These are phyloP conservation scores for Benitochromis conjunctus DNA, from an alignment of 2,113 vertebrate species.

Conservation along the genomic window DNA sequence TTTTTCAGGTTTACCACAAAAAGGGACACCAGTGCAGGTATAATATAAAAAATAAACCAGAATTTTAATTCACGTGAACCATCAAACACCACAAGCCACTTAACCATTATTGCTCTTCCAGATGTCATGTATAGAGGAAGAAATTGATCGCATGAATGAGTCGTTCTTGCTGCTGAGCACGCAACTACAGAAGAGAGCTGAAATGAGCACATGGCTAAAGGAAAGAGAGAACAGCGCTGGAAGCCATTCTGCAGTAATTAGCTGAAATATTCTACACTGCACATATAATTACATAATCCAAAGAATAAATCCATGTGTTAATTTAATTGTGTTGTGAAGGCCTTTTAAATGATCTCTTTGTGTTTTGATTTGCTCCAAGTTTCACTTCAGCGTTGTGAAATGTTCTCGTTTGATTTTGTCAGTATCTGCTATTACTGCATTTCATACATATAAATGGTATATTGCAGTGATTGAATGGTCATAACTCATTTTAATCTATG, in stretches of 20 bases:
- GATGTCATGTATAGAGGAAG: conserved; percentile 65
- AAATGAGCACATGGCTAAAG: conserved; percentile 9
- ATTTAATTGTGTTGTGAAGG: neutral
- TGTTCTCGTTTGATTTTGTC: neutral
- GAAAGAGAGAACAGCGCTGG: conserved; percentile 11
- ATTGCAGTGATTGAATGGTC: neutral
- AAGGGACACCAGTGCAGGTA: conserved; percentile 53
- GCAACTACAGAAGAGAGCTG: conserved; percentile 47
- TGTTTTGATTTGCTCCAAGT: neutral
- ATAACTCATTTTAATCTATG: neutral
- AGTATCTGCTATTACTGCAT: neutral
- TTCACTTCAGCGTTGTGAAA: neutral
- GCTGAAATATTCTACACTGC: neutral
- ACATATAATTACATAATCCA: neutral
- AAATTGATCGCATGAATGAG: conserved; percentile 70
- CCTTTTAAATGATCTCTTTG: neutral
- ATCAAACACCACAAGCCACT: neutral
- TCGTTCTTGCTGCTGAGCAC: conserved; percentile 70
- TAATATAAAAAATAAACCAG: neutral
- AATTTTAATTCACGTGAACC: neutral
- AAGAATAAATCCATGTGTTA: neutral
- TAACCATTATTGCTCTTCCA: conserved; percentile 12
- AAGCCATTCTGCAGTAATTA: conserved; percentile 49
- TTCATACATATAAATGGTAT: neutral
- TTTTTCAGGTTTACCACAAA: conserved; percentile 42